A percentile compares a stretch with the other conserved stretches of the same genome.
Conservation (phyloP, 2,797 vertebrate genomes). For the Thripadectes ignobilis region DNA sequence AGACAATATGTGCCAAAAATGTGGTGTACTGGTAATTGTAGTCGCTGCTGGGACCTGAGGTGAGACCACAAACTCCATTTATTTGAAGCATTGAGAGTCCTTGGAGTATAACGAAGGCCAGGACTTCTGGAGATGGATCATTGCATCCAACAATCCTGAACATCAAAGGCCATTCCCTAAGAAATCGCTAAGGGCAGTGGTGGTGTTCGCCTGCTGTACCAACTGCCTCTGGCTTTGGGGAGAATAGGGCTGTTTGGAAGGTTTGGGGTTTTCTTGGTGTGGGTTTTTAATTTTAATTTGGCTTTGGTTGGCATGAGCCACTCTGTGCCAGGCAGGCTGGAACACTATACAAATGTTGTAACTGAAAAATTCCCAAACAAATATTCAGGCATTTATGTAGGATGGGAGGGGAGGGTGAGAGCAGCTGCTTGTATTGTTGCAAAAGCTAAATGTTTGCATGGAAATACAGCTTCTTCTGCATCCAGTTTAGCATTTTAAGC, state of each 20-base stretch:
- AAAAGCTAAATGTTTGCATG: neutral
- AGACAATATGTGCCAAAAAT: constrained; percentile 27
- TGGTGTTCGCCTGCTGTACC: neutral
- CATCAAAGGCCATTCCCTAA: neutral
- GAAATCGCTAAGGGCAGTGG: neutral
- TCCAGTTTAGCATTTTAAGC: neutral
- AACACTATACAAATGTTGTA: neutral
- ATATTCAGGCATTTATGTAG: neutral
- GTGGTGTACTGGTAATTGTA: neutral
- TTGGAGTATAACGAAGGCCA: neutral
- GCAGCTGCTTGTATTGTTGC: neutral
- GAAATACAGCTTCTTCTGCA: neutral
- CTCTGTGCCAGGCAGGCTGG: neutral
- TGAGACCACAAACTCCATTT: constrained; percentile 26
- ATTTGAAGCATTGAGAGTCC: neutral
- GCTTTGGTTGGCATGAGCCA: neutral
- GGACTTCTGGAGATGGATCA: neutral
- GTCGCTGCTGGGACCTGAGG: constrained; percentile 25
- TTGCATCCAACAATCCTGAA: neutral
- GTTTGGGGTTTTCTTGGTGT: neutral
- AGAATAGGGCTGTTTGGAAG: neutral
- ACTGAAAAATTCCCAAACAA: neutral
- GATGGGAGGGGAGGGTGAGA: neutral
- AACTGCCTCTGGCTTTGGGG: neutral
- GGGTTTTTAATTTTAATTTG: neutral